Conservation (phyloP, 2,797 vertebrate species). For the Harpagifer antarcticus region DNA sequence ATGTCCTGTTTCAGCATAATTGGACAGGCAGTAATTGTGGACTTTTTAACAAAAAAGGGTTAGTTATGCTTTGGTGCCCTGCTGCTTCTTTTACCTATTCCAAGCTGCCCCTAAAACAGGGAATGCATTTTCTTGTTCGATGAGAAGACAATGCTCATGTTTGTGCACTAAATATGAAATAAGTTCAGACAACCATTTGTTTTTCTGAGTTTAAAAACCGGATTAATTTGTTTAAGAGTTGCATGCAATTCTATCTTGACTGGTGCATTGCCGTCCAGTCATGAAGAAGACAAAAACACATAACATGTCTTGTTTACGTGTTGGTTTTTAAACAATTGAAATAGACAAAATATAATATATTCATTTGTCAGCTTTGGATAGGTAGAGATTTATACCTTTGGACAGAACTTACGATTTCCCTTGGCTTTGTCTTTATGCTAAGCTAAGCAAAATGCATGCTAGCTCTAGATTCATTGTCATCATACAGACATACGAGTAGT, state of each 20-base stretch:
- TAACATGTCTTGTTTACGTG: too few relatives aligned
- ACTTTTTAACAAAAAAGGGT: constrained; percentile 58
- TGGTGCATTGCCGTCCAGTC: not conserved
- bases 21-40: constrained; percentile 68
- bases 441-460: not conserved
- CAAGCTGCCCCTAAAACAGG: not conserved
- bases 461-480: not conserved
- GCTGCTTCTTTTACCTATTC: constrained; percentile 61
- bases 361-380: not conserved
- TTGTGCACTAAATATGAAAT: not conserved
- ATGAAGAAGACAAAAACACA: not conserved
- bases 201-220: not conserved
- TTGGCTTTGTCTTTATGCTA: not conserved
- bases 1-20: constrained; percentile 42
- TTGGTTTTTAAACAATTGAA: too few relatives aligned
- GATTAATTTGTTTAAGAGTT: not conserved
- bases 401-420: not conserved
- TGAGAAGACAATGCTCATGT: not conserved
- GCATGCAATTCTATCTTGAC: not conserved
- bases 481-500: not conserved
- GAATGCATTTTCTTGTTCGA: not conserved
- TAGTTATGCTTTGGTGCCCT: constrained; percentile 41
- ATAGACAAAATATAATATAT: not conserved
- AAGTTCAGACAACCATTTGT: not conserved
- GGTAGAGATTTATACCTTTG: not conserved